Evolutionary conservation across 2,888 invertebrate species (phyloP).

Genomic region (Dendrolimus pini): DNA sequence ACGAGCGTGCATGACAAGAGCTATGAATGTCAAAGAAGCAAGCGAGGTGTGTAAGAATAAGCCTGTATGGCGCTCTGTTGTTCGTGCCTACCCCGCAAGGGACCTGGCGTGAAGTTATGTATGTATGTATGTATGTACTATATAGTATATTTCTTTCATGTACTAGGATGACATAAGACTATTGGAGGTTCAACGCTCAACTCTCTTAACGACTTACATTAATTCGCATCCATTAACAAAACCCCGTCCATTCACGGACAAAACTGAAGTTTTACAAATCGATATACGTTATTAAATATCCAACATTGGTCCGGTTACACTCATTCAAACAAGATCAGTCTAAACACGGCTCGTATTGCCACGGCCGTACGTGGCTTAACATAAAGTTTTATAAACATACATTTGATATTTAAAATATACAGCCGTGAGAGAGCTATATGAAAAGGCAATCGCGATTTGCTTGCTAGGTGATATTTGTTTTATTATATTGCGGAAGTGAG

Average conservation of each 20-base stretch:
- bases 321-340: slow-evolving; percentile 68
- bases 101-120: too few species aligned
- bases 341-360: slow-evolving; percentile 57
- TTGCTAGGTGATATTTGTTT: slow-evolving; percentile 22
- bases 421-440: slow-evolving; percentile 41
- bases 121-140: too few species aligned
- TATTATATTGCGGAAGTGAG: slow-evolving; percentile 17
- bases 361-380: slow-evolving; percentile 42
- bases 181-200: too few species aligned
- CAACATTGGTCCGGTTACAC: slow-evolving; percentile 36
- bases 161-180: too few species aligned
- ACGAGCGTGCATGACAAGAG: too few species aligned
- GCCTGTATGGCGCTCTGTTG: too few species aligned
- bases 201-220: too few species aligned
- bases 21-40: too few species aligned
- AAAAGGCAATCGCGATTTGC: slow-evolving; percentile 6
- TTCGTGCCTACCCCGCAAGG: too few species aligned
- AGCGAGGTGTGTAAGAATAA: too few species aligned
- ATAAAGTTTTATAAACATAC: slow-evolving; percentile 48
- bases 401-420: slow-evolving; percentile 55
- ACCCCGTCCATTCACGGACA: slow-evolving; percentile 1
- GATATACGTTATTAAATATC: slow-evolving; percentile 5
- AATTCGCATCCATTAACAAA: neutral
- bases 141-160: too few species aligned
- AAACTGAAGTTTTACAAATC: slow-evolving; percentile 5